Evolutionary conservation across 2,797 vertebrate genomes (phyloP).

Genomic region (Alauda arvensis): DNA sequence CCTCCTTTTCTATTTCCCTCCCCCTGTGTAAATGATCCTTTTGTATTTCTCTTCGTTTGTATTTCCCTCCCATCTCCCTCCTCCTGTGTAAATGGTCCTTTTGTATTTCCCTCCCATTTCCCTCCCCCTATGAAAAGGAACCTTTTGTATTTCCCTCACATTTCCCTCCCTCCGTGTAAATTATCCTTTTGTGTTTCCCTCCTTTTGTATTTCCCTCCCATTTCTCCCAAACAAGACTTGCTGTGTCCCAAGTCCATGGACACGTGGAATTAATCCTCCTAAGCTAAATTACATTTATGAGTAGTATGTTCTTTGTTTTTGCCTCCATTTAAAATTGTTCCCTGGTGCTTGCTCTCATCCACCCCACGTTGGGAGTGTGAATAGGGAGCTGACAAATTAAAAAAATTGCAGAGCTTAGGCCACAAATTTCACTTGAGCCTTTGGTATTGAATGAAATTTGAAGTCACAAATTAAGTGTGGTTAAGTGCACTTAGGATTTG

Average conservation of each 20-base stretch:
- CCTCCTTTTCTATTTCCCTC: too few relatives aligned
- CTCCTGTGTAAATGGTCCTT: too few relatives aligned
- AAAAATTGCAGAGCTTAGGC: neutral
- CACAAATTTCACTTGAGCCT: neutral
- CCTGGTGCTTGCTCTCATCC: neutral
- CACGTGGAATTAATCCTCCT: neutral
- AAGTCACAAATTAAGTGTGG: neutral
- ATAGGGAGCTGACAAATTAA: neutral
- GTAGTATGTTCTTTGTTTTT: neutral
- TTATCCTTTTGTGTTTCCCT: neutral
- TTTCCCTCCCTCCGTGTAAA: too few relatives aligned
- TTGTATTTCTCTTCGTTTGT: too few relatives aligned
- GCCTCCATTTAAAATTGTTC: neutral
- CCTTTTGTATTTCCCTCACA: too few relatives aligned
- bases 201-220: rapidly evolving
- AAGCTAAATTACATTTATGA: neutral
- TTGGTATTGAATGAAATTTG: neutral
- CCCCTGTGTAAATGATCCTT: too few relatives aligned
- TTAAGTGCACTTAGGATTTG: neutral
- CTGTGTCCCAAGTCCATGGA: rapidly evolving
- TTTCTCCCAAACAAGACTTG: neutral
- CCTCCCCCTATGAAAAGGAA: too few relatives aligned
- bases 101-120: too few relatives aligned
- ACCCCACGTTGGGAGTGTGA: neutral
- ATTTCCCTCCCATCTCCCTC: too few relatives aligned